Evolutionary conservation across 37 sponge, comb jelly and placozoan species (phyloP), one percentile per base, ranked within the genome.

Genomic region (Spongilla lacustris): DNA sequence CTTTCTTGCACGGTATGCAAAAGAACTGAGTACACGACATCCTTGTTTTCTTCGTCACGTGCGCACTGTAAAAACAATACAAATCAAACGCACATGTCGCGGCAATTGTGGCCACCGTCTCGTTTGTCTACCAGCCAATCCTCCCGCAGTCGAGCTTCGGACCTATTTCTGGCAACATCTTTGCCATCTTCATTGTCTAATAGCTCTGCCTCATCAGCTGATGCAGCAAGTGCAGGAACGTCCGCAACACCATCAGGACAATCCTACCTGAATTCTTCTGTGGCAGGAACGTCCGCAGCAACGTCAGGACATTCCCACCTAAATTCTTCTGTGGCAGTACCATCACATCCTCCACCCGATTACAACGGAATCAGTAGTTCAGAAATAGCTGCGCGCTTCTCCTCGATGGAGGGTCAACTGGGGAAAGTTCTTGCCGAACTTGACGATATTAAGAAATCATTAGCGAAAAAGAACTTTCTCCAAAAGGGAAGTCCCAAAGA

Each of bases 201-300:
- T 58, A 58, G 58, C 58, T 58, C n/a, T n/a, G n/a, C n/a, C n/a
- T n/a, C 58, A 58, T 58, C 58, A 58, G 21, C 58, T 58, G 58
- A 58, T 58, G 58, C 58, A 58, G 58, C 58, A 58, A 58, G 58
- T 58, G 58, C 58, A 58, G 58, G 58, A 58, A 58, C 58, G 58
- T 58, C 58, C 21, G 58, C 58, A 58, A 17, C 58, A 58, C 58
- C 58, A 58, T 58, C 58, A 58, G 58, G 58, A 58, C 58, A 19
- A 13, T 58, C 58, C 58, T 58, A 58, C 58, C 58, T 58, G 58
- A 58, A 58, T 58, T 58, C 58, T 58, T 58, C 58, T 58, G 58
- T 58, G 58, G 58, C 58, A 58, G 58, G 58, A 41, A 58, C 58
- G 58, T 58, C 58, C 58, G 58, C 58, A 58, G 58, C 58, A 58